Base-by-base conservation (phyloP, 2,888 invertebrate species). In the Leucoma salicis region DNA sequence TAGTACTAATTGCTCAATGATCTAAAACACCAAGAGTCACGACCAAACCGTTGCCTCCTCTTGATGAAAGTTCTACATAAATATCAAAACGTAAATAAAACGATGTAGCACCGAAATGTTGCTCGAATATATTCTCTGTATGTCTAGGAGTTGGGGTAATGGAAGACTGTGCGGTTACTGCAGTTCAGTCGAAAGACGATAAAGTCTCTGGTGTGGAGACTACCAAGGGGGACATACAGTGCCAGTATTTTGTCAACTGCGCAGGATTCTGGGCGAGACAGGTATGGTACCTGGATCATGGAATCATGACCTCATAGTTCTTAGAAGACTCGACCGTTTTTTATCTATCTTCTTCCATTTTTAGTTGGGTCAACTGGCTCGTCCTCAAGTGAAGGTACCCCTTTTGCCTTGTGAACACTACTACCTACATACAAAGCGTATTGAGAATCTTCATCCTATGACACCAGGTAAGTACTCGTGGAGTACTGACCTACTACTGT, bases 211-310 rank as follows among this genome's bases (percentile, higher is more conserved):
- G 93, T 2, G 95, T 97, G 6, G 94, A 95, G 63, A 97, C 97
- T 0, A 92, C 92, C 3, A 86, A 90, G 1, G 97, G 97, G 0
- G 82, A 90, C 7, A 92, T 97, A 10, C 91, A 95, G 49, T 98
- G 98, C 79, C 93, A 97, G 60, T 95, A 94, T 78, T 99, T 99
- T 82, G 96, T 99, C 18, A 99, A 99, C 83, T 97, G 97, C 75
- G 95, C 96, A 14, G 99, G 99, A 6, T 96, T 97, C 85, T 98
- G 98, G 97, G 96, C 97, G 0, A 91, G 97, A 55, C 94, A 95
- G 80, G 87, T 77, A 37, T 46, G 52, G n/a, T 27, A 13, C n/a
- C 18, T 18, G n/a, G n/a, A n/a, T n/a, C n/a, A n/a, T n/a, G n/a
- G n/a, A n/a, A n/a, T n/a, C n/a, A n/a, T n/a, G n/a, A n/a, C n/a